A percentile compares a stretch with the other conserved stretches of the same genome.
These are phyloP conservation scores for Bursaphelenchus okinawaensis DNA, from an alignment of 2,888 invertebrate species.

Conservation along the genomic window DNA sequence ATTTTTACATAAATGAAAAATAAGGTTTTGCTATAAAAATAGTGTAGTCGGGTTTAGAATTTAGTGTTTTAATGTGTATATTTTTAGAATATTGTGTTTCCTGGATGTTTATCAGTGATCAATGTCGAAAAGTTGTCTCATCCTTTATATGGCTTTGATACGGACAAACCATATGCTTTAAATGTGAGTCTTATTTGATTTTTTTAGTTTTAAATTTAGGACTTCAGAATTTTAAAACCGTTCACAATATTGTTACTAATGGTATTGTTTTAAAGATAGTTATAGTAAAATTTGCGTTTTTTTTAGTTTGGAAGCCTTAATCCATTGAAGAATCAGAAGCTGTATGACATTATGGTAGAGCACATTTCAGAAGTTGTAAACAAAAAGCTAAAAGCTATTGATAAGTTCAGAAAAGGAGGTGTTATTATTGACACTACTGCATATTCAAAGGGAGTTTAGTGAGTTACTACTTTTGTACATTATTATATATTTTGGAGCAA, in stretches of 20 bases:
- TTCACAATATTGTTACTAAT: background rate
- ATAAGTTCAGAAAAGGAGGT: slow-evolving; percentile 63
- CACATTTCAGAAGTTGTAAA: slow-evolving; percentile 81
- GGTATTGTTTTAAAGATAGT: background rate
- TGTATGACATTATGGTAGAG: slow-evolving; percentile 77
- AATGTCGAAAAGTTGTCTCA: slow-evolving; percentile 86
- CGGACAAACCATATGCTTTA: slow-evolving; percentile 69
- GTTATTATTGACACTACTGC: slow-evolving; percentile 95
- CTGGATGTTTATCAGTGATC: slow-evolving; percentile 11
- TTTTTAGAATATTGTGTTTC: slow-evolving; percentile 6
- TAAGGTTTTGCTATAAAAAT: too few relatives aligned
- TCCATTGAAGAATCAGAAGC: slow-evolving; percentile 71
- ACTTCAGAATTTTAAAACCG: background rate
- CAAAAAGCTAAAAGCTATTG: slow-evolving; percentile 64
- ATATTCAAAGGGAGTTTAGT: slow-evolving; percentile 88
- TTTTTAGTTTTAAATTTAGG: too few relatives aligned
- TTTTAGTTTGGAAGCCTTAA: slow-evolving; percentile 76
- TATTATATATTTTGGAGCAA: too few relatives aligned
- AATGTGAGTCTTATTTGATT: slow-evolving; percentile 13
- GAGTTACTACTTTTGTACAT: slow-evolving; percentile 60
- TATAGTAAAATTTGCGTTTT: too few relatives aligned
- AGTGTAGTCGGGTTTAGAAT: too few relatives aligned
- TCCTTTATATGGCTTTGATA: slow-evolving; percentile 88
- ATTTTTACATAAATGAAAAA: too few relatives aligned
- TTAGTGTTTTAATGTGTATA: background rate